A percentile compares a stretch with the other conserved stretches of the same genome.
Conservation (phyloP, 2,797 vertebrate genomes). For the Enteromius paludinosus region DNA sequence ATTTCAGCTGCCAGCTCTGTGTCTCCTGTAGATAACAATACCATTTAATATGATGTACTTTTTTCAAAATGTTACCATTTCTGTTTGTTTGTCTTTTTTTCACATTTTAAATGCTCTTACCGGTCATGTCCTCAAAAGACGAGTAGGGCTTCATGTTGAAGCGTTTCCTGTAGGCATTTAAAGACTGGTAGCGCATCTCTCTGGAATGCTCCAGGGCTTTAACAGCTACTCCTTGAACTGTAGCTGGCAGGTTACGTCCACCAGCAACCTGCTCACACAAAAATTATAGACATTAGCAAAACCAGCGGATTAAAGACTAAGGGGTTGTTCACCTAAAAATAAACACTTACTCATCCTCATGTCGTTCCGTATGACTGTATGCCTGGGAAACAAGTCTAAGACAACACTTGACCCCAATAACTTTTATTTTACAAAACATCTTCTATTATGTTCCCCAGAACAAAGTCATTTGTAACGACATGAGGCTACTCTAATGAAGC, state of each 20-base stretch:
- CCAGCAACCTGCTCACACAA: slow-evolving; percentile 85
- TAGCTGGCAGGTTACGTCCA: slow-evolving; percentile 87
- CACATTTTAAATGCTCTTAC: slow-evolving; percentile 71
- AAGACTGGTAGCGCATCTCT: slow-evolving; percentile 91
- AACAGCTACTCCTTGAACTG: slow-evolving; percentile 85
- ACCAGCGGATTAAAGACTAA: not conserved
- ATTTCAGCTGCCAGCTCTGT: slow-evolving; percentile 90
- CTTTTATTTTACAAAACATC: slow-evolving; percentile 4
- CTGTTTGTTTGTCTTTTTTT: not conserved
- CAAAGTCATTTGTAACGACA: not conserved
- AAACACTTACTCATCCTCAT: not conserved
- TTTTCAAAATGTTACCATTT: not conserved
- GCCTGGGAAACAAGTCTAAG: not conserved
- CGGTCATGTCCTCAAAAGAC: slow-evolving; percentile 96
- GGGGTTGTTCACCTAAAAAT: not conserved
- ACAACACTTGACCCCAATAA: not conserved
- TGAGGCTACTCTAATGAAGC: not conserved
- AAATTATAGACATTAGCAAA: not conserved
- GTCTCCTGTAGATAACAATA: slow-evolving; percentile 81
- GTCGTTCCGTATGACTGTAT: not conserved
- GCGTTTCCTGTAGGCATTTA: slow-evolving; percentile 93
- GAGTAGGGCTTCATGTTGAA: slow-evolving; percentile 90
- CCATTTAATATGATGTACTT: not conserved
- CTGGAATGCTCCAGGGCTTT: slow-evolving; percentile 92
- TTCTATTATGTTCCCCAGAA: not conserved